Evolutionary conservation across 1,140 invertebrate species (phyloP).

Genomic region (Aradophagus sp.): DNA sequence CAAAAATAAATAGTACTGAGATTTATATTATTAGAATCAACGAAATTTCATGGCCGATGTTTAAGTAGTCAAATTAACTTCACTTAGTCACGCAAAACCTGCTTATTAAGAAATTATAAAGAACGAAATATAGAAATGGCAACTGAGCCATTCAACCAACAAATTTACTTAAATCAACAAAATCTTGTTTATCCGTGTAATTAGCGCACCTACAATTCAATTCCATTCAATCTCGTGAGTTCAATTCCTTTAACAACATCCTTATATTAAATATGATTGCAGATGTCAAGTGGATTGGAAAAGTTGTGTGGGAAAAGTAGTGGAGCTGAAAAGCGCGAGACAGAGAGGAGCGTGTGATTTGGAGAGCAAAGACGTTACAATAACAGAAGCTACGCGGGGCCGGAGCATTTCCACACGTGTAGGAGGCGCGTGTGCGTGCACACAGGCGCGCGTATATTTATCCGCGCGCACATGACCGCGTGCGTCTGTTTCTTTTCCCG

Average conservation of each 20-base stretch:
- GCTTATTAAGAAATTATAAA: too few relatives aligned
- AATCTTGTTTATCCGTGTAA: too few relatives aligned
- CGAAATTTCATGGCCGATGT: too few relatives aligned
- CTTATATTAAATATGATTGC: not conserved
- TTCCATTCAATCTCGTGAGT: too few relatives aligned
- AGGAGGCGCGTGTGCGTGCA: constrained; percentile 11
- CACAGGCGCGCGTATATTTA: constrained; percentile 27
- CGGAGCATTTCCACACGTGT: constrained; percentile 46
- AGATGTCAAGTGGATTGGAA: not conserved
- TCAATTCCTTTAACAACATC: constrained; percentile 1
- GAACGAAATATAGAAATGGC: too few relatives aligned
- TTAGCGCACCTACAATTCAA: too few relatives aligned
- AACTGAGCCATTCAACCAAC: too few relatives aligned
- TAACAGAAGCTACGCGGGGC: constrained; percentile 35
- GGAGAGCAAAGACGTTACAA: constrained; percentile 37
- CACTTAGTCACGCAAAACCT: too few relatives aligned
- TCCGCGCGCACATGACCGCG: constrained; percentile 2
- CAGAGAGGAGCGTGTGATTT: constrained; percentile 22
- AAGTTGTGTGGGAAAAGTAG: not conserved
- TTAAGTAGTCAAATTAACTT: too few relatives aligned
- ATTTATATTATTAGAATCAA: too few relatives aligned
- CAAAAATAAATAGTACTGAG: too few relatives aligned
- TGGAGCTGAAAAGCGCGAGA: constrained; percentile 14
- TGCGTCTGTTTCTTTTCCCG: constrained; percentile 43
- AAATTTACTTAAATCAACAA: too few relatives aligned